Conservation (phyloP, 1,140 invertebrate genomes). For the Papilio dardanus region DNA sequence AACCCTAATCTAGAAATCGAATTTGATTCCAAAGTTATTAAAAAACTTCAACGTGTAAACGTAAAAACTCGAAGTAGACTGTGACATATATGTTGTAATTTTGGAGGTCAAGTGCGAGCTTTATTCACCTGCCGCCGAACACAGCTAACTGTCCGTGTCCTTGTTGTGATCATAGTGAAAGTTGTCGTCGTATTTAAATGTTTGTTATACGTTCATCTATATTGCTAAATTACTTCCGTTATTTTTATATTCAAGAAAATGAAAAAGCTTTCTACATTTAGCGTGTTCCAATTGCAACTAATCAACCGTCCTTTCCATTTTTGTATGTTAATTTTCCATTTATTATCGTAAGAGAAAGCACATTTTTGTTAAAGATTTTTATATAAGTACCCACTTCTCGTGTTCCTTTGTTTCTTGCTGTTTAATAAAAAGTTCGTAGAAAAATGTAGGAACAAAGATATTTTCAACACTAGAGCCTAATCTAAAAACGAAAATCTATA, state of each 20-base stretch:
- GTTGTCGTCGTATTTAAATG: constrained; percentile 20
- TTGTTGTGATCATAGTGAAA: constrained; percentile 33
- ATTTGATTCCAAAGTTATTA: too few species aligned
- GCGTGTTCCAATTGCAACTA: constrained; percentile 11
- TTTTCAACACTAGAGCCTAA: neutral
- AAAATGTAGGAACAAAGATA: neutral
- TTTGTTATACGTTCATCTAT: neutral
- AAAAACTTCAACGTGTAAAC: neutral
- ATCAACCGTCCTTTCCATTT: neutral
- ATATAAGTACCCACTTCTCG: neutral
- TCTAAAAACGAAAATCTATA: neutral
- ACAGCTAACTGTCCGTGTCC: constrained; percentile 20
- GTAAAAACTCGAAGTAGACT: neutral
- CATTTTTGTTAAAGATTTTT: neutral
- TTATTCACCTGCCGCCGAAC: constrained; percentile 10
- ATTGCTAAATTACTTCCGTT: constrained; percentile 19
- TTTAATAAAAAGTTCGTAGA: neutral
- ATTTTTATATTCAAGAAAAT: constrained; percentile 15
- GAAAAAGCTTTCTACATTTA: constrained; percentile 20
- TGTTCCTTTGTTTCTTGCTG: neutral
- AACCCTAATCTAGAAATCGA: too few species aligned
- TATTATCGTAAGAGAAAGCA: neutral
- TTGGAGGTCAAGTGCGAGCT: constrained; percentile 33
- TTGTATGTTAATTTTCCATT: neutral
- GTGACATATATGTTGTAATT: constrained; percentile 31